These are phyloP conservation scores for Silurus aristotelis DNA, from an alignment of 2,797 vertebrate genomes.

Conservation along the genomic window DNA sequence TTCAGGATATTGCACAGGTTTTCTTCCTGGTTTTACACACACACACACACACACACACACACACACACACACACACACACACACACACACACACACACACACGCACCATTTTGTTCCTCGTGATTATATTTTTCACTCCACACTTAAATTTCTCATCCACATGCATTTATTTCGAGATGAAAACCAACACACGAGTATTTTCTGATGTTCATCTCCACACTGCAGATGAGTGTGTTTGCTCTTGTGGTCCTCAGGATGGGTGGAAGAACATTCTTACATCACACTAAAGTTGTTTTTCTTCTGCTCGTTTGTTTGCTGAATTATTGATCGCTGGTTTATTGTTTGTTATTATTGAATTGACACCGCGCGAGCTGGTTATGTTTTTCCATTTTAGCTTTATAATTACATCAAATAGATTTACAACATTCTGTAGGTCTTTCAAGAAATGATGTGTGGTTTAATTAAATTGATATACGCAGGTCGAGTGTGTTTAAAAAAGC, in stretches of 20 bases:
- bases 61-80: background rate
- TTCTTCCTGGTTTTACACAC: no score
- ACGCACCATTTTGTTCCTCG: background rate
- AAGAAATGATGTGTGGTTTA: no score
- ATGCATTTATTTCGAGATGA: no score
- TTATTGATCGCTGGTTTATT: background rate
- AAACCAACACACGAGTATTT: no score
- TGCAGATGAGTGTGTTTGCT: background rate
- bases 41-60: no score
- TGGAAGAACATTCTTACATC: background rate
- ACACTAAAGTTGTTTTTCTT: background rate
- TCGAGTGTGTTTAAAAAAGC: background rate
- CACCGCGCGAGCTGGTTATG: background rate
- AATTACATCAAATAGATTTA: background rate
- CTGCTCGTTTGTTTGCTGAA: background rate
- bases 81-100: slow-evolving; percentile 1
- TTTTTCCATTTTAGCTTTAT: no score
- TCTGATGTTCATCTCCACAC: background rate
- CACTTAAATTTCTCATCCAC: no score
- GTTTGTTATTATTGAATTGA: background rate
- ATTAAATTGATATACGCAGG: background rate
- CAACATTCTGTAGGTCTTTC: background rate
- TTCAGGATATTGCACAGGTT: no score
- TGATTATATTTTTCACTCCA: background rate
- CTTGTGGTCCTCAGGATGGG: no score